Base-by-base conservation (phyloP, 2,797 vertebrate genomes). In the Babyrousa celebensis region DNA sequence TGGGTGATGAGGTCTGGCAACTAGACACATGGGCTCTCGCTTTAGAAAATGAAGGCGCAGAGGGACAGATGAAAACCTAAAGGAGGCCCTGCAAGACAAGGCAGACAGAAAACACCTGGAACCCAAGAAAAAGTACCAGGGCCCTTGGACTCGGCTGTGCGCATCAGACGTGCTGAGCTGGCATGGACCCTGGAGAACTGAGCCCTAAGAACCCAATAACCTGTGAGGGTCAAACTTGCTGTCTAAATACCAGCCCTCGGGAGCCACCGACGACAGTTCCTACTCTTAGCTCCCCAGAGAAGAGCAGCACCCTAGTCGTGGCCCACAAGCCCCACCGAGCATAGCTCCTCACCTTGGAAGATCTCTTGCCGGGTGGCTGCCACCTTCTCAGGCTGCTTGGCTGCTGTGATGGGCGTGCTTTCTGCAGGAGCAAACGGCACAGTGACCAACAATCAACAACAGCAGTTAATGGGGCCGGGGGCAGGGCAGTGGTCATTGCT, bases 291-390 rank as follows among this genome's bases (percentile, higher is more conserved):
- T 83, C 52, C 63, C 18, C 4, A 0, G 11, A 83, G 32, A 14
- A 79, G 11, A 68, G 40, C 52, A 21, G 65, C 79, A 4, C 8
- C 75, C 85, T 48, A 48, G 56, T 48, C 18, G 11, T 15, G 79
- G 68, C 56, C 71, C 1, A 0, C 12, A 3, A 48, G 15, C 27
- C 40, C 29, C 23, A 0, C 12, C 10, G 0, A 43, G 71, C 60
- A 32, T 58, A 5, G 36, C n/a, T 48, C 71, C 97, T 98, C 95
- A 99, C 99, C 99, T 98, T 99, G 99, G 97, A 99, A 99, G 98
- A 99, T 99, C 97, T 99, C 99, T 95, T 99, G 99, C 20, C 99
- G 95, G 72, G 98, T 98, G 71, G 99, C 98, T 62, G 99, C 99
- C 96, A 99, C 98, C 83, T 99, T 99, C 95, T 99, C 99, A 18